Evolutionary conservation across 1,140 invertebrate genomes (phyloP), one percentile per base, ranked within the genome.

Genomic region (Goniozus legneri): DNA sequence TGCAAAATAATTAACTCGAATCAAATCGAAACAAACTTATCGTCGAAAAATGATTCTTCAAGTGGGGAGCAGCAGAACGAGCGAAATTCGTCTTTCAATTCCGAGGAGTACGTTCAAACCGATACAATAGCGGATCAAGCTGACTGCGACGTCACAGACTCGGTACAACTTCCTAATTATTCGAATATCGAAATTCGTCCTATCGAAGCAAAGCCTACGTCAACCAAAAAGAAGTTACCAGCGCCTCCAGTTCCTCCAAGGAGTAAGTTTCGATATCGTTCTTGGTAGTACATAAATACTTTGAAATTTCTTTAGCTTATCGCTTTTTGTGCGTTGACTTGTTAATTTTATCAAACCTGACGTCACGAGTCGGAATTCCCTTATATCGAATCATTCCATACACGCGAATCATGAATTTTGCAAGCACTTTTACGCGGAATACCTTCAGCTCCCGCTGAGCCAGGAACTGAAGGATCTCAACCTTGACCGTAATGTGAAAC

Each of bases 231-330:
- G 38, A 69, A 68, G 43, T 27, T 49, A 24, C 60, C 64, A 10
- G 69, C 59, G 2, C 70, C 71, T 3, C 73, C 69, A 3, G 65
- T 71, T 16, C 69, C 70, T 15, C 69, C 66, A 14, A 51, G 68
- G 54, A 61, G 55, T 64, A 54, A 59, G 42, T 50, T 27, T 27
- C 12, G 13, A 33, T n/a, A 33, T 33, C 3, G 3, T 33, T 33
- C 3, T 4, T 4, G 13, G 13, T 4, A 4, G n/a, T 8, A 33
- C n/a, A 33, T 10, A 27, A 27, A 27, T 27, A 10, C 4, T 27
- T 27, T 10, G 24, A 27, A 27, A n/a, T n/a, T n/a, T 27, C 24
- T 6, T 27, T 27, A 6, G 10, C 4, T 27, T 27, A 10, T 4
- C 10, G 24, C 24, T 27, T 6, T 27, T 27, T 27, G 4, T 10